Percentiles rank a stretch among this genome's conserved stretches.
Evolutionary conservation across 2,797 vertebrate species (phyloP).

Genomic region (Novumbra hubbsi): DNA sequence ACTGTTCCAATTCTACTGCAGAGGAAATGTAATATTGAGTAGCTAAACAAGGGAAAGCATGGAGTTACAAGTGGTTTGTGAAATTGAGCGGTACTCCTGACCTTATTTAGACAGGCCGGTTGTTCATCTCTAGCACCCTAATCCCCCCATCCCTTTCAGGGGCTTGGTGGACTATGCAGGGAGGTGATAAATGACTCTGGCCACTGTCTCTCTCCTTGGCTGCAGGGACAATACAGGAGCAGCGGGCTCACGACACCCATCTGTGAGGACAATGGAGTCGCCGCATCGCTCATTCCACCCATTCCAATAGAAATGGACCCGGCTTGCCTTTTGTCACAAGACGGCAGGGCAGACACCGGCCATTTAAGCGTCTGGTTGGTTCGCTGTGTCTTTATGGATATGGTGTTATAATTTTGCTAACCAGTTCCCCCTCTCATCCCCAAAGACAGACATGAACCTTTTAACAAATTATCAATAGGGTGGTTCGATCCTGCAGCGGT

Average conservation of each 20-base stretch:
- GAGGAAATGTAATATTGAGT: not conserved
- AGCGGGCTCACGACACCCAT: slow-evolving; percentile 34
- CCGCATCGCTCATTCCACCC: slow-evolving; percentile 35
- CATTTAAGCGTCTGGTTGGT: slow-evolving; percentile 5
- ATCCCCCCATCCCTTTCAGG: slow-evolving; percentile 32
- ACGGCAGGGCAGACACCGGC: not conserved
- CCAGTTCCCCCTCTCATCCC: not conserved
- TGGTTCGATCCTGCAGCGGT: not conserved
- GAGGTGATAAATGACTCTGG: slow-evolving; percentile 33
- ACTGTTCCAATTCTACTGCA: not conserved
- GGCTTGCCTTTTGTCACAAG: slow-evolving; percentile 12
- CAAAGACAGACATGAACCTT: not conserved
- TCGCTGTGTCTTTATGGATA: not conserved
- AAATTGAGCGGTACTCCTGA: too few species aligned
- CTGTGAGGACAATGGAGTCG: slow-evolving; percentile 48
- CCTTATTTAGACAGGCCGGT: not conserved
- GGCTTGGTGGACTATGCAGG: slow-evolving; percentile 37
- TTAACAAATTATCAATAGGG: not conserved
- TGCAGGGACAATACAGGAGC: slow-evolving; percentile 45
- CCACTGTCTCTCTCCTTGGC: slow-evolving; percentile 37
- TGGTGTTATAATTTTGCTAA: too few species aligned
- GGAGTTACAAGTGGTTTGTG: too few species aligned
- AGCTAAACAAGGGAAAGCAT: not conserved
- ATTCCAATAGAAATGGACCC: not conserved
- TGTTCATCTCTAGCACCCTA: slow-evolving; percentile 16